These are phyloP conservation scores for Melipona quadrifasciata DNA, from an alignment of 1,140 invertebrate genomes.

Conservation along the genomic window DNA sequence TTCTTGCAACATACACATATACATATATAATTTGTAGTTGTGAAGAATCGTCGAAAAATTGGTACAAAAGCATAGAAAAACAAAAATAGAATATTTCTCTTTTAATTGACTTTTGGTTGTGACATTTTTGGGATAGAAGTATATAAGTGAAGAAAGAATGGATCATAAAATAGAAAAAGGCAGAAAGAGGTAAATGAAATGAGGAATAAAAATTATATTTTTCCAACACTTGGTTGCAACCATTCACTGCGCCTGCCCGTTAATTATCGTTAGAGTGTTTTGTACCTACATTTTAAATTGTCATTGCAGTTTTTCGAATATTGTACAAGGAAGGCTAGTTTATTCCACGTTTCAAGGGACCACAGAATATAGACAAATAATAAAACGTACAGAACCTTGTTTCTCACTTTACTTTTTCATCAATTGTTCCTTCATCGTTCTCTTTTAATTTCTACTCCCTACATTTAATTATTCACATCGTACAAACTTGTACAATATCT, in stretches of 20 bases:
- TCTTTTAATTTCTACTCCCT: not conserved
- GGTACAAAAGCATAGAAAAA: not conserved
- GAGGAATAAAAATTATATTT: slow-evolving; percentile 74
- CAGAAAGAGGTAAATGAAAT: slow-evolving; percentile 50
- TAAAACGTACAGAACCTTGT: slow-evolving; percentile 40
- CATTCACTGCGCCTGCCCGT: slow-evolving; percentile 52
- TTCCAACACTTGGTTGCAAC: slow-evolving; percentile 69
- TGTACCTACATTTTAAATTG: slow-evolving; percentile 28
- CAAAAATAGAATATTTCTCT: slow-evolving; percentile 57
- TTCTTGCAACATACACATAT: not conserved
- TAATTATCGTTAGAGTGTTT: slow-evolving; percentile 30
- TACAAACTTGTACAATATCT: not conserved
- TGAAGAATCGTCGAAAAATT: not conserved
- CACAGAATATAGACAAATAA: slow-evolving; percentile 50
- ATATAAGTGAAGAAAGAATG: not conserved
- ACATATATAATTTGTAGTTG: not conserved
- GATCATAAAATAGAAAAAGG: slow-evolving; percentile 31
- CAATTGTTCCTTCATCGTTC: slow-evolving; percentile 3
- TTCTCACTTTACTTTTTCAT: slow-evolving; percentile 40
- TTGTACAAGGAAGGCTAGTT: slow-evolving; percentile 4
- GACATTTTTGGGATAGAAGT: slow-evolving; percentile 48
- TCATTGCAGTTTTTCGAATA: not conserved
- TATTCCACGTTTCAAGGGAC: slow-evolving; percentile 34
- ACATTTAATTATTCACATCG: not conserved
- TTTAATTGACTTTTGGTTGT: slow-evolving; percentile 40